Conservation (phyloP, 2,797 vertebrate genomes). For the Leptoclinus maculatus region DNA sequence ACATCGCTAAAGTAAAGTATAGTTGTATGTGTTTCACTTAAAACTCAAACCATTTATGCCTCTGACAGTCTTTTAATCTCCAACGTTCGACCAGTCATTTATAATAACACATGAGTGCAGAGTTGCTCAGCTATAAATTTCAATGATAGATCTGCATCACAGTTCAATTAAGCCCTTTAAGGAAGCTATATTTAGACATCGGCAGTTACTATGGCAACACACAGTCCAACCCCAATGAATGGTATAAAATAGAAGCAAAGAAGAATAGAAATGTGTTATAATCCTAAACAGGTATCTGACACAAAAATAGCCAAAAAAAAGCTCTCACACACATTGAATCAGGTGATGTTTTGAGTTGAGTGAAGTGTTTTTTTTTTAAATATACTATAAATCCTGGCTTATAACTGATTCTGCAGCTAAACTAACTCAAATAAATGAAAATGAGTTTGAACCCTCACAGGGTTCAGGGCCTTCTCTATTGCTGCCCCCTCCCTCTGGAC, state of each 20-base stretch:
- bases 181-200: conserved; percentile 78
- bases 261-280: conserved; percentile 14
- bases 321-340: not conserved
- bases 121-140: conserved; percentile 29
- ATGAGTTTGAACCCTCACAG: not conserved
- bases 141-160: conserved; percentile 47
- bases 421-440: not conserved
- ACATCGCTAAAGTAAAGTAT: not conserved
- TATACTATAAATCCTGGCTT: not conserved
- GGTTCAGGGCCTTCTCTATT: not conserved
- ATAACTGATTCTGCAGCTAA: not conserved
- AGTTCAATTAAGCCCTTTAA: conserved; percentile 75
- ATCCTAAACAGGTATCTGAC: conserved; percentile 15
- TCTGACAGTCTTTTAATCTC: not conserved
- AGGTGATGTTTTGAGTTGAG: conserved; percentile 5
- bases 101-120: conserved; percentile 7
- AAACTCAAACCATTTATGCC: not conserved
- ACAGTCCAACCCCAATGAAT: conserved; percentile 48
- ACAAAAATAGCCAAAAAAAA: not conserved
- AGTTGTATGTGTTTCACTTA: conserved; percentile 12
- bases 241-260: conserved; percentile 48
- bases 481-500: not conserved
- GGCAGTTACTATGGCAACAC: conserved; percentile 78
- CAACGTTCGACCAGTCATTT: not conserved
- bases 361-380: not conserved